Percentiles rank a stretch among this genome's conserved stretches.
Conservation (phyloP, 2,888 invertebrate species). For the Melanophora roralis region DNA sequence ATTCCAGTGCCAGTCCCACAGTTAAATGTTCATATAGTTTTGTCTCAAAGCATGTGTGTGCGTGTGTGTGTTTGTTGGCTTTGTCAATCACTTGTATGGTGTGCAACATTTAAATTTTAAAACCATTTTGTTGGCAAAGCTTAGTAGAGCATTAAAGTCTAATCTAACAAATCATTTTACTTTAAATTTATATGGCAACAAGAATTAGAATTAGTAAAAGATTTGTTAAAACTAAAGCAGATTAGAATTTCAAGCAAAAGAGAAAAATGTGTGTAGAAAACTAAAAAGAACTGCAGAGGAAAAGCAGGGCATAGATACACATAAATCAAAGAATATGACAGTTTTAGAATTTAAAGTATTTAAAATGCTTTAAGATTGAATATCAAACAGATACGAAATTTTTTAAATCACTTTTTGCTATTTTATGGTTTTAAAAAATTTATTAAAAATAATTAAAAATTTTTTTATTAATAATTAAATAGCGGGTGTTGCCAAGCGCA, state of each 20-base stretch:
- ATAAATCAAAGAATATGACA: no score
- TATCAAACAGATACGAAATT: no score
- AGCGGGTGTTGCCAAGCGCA: no score
- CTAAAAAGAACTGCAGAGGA: not conserved
- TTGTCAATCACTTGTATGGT: not conserved
- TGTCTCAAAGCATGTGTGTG: not conserved
- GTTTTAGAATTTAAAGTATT: no score
- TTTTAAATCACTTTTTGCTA: no score
- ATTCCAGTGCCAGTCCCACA: conserved; percentile 10
- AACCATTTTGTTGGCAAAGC: conserved; percentile 62
- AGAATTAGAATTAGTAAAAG: conserved; percentile 39
- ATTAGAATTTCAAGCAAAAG: conserved; percentile 17
- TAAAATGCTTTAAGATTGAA: no score
- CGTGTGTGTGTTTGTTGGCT: not conserved
- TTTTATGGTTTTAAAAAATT: no score
- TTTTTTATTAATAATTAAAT: no score
- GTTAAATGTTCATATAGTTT: not conserved
- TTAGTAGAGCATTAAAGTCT: conserved; percentile 61
- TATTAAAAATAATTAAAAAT: no score
- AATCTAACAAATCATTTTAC: conserved; percentile 58
- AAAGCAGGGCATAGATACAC: not conserved
- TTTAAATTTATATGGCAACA: conserved; percentile 19
- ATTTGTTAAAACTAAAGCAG: conserved; percentile 39
- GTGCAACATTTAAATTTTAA: conserved; percentile 35
- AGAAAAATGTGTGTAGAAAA: not conserved